Evolutionary conservation across 2,113 vertebrate species (phyloP).

Genomic region (zebrafish (Danio rerio)): GRCz12tu NC_133183.1:22599501-22600000

Average conservation of each 20-base stretch:
- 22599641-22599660: background rate
- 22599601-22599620: background rate
- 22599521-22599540: background rate
- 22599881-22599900: conserved; percentile 33
- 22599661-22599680: conserved; percentile 7
- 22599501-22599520: background rate
- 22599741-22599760: conserved; percentile 19
- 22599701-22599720: conserved; percentile 12
- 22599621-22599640: background rate
- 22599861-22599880: conserved; percentile 31
- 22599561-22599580: background rate
- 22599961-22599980: conserved; percentile 39
- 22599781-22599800: conserved; percentile 30
- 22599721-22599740: background rate
- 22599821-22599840: conserved; percentile 41
- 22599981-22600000: conserved; percentile 53
- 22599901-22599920: conserved; percentile 15
- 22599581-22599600: background rate
- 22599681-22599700: conserved; percentile 27
- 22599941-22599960: conserved; percentile 46
- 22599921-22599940: conserved; percentile 23
- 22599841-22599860: conserved; percentile 47
- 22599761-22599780: conserved; percentile 4
- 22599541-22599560: background rate
- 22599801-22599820: conserved; percentile 39